These are phyloP conservation scores for Cephus rjabovi DNA, from an alignment of 2,888 invertebrate genomes.

Conservation along the genomic window DNA sequence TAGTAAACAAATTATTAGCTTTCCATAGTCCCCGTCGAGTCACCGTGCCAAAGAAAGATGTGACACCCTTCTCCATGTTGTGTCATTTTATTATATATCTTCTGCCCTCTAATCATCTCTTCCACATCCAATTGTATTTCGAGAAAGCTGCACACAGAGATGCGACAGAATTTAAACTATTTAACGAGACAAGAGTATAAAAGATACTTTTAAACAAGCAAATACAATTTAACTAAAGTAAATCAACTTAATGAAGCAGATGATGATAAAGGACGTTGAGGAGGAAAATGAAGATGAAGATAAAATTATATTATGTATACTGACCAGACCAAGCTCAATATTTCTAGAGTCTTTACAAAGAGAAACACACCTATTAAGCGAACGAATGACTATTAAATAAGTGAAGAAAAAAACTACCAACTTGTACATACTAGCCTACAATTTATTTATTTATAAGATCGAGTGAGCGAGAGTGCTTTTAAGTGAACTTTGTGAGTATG, in stretches of 20 bases:
- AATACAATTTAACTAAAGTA: conserved; percentile 6
- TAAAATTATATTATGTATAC: conserved; percentile 53
- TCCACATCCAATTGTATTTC: background rate
- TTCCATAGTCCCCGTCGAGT: background rate
- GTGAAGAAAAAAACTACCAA: conserved; percentile 41
- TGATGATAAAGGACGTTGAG: background rate
- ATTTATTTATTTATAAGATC: conserved; percentile 58
- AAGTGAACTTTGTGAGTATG: background rate
- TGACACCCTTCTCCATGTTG: background rate
- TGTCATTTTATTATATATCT: background rate
- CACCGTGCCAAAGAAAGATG: conserved; percentile 6
- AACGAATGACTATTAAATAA: conserved; percentile 53
- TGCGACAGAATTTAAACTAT: background rate
- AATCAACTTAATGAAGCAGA: background rate
- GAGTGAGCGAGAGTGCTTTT: conserved; percentile 20
- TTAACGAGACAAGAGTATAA: conserved; percentile 13
- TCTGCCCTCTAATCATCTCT: background rate
- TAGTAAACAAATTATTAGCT: conserved; percentile 2
- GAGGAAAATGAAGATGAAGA: background rate
- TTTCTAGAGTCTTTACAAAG: conserved; percentile 66
- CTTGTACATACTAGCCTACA: conserved; percentile 60
- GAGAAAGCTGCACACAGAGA: conserved; percentile 27
- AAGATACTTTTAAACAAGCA: conserved; percentile 10
- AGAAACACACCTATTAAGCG: conserved; percentile 59
- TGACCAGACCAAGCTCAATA: conserved; percentile 67